Base-by-base conservation (phyloP, 2,113 vertebrate genomes). In the Cichladusa arquata region DNA sequence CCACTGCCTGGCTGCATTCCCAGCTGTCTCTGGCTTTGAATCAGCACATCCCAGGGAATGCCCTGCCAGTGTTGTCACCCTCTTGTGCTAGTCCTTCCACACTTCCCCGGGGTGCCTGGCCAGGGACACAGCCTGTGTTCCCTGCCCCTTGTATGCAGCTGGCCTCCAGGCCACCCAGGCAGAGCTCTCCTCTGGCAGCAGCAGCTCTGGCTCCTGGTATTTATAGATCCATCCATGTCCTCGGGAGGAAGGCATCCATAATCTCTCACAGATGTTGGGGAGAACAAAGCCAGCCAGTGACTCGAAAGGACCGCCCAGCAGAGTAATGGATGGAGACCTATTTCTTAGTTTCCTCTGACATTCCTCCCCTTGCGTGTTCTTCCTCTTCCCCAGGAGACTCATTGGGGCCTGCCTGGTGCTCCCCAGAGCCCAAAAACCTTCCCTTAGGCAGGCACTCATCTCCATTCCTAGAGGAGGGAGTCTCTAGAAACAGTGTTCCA, bases 191-290 rank as follows among this genome's bases (percentile, higher is more conserved):
- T 93, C 87, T 85, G 81, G 87, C 86, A 90, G 86, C 91, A 86
- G 78, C 74, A 88, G 20, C 69, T 78, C 83, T 8, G 19, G 73
- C 77, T 86, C 33, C 0, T 69, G 80, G 95, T 95, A 97, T 97
- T 96, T 95, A 93, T 91, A 94, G 95, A 96, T 86, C 80, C 22
- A 0, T 92, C 92, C 90, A 81, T 85, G 92, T 95, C 95, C 88
- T 94, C 51, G 0, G 44, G 6, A 77, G 73, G 65, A 95, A 94
- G 73, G 89, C 92, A 86, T 92, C 91, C 1, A 0, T 97, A 97
- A 97, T 97, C 93, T 96, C 94, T 97, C 97, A 65, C 96, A 97
- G 97, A 97, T 97, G 97, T 97, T 93, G 61, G 56, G 1, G 60
- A 96, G 93, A 97, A 97, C 96, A 96, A 97, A 97, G 96, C 92